A percentile compares a stretch with the other conserved stretches of the same genome.
Evolutionary conservation across 2,113 vertebrate species (phyloP).

Genomic region (Pangasianodon gigas): DNA sequence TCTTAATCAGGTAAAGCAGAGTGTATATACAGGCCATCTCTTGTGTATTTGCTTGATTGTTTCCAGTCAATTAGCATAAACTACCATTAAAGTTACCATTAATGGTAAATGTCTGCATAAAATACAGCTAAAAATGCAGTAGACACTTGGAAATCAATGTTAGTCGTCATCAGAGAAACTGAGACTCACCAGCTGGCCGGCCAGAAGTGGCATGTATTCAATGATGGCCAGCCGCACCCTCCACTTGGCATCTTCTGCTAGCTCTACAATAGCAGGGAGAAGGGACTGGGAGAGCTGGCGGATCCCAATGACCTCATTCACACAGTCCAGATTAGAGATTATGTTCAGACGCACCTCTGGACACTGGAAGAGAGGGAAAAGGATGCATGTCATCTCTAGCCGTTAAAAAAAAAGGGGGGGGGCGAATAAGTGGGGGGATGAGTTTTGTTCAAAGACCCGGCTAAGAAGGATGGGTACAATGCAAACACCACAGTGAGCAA

Average conservation of each 20-base stretch:
- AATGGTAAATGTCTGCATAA: background rate
- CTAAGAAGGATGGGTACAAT: background rate
- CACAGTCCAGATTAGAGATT: constrained; percentile 89
- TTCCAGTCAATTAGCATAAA: background rate
- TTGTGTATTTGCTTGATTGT: background rate
- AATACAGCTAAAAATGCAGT: background rate
- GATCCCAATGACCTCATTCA: constrained; percentile 89
- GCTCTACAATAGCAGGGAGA: constrained; percentile 86
- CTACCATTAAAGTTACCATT: background rate
- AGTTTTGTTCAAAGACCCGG: background rate
- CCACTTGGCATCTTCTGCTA: constrained; percentile 90
- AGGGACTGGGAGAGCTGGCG: constrained; percentile 88
- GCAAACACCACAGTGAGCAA: constrained; percentile 25
- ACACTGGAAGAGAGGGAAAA: constrained; percentile 69
- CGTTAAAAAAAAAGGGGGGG: background rate
- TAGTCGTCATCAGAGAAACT: background rate
- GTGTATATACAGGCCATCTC: background rate
- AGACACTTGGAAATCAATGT: background rate
- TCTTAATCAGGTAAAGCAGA: background rate
- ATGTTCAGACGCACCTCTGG: constrained; percentile 90
- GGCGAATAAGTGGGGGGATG: too few relatives aligned
- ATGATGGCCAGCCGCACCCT: constrained; percentile 87
- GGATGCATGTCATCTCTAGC: background rate
- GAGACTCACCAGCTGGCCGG: constrained; percentile 84
- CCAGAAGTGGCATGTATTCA: constrained; percentile 89